These are phyloP conservation scores for Tinea semifulvella DNA, from an alignment of 2,888 invertebrate species.

Conservation along the genomic window DNA sequence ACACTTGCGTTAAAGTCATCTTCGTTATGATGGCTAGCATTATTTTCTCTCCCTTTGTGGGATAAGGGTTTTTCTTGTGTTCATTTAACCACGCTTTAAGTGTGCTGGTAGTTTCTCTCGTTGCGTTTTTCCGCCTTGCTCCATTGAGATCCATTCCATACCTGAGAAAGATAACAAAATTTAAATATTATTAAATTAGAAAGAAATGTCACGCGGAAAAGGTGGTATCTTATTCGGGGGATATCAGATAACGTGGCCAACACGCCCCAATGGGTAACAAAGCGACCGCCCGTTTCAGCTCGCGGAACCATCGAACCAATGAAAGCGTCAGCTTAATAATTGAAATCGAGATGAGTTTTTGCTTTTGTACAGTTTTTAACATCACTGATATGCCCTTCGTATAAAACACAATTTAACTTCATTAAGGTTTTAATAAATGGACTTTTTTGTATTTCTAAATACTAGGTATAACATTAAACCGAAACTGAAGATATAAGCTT, in stretches of 20 bases:
- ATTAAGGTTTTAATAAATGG: no score
- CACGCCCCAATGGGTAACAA: slow-evolving; percentile 25
- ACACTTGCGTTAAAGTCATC: slow-evolving; percentile 98
- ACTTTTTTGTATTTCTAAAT: no score
- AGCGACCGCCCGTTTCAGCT: slow-evolving; percentile 29
- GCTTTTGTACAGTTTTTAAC: not conserved
- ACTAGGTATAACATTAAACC: no score
- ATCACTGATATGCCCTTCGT: no score
- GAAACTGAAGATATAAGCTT: no score
- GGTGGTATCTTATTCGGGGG: slow-evolving; percentile 48
- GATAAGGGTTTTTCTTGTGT: slow-evolving; percentile 99
- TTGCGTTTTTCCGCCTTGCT: slow-evolving; percentile 96
- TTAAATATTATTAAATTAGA: not conserved
- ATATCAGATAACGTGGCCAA: slow-evolving; percentile 51
- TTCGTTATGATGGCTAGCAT: slow-evolving; percentile 99
- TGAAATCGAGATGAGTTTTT: slow-evolving; percentile 59
- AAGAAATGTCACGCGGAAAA: slow-evolving; percentile 38
- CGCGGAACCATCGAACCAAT: slow-evolving; percentile 42
- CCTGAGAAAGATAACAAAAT: slow-evolving; percentile 59
- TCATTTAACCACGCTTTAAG: slow-evolving; percentile 98
- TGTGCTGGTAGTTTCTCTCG: slow-evolving; percentile 97
- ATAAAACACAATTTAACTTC: no score
- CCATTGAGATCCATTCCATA: slow-evolving; percentile 96
- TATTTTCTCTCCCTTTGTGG: slow-evolving; percentile 99
- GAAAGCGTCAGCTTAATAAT: slow-evolving; percentile 60